Evolutionary conservation across 2,797 vertebrate species (phyloP).

Genomic region (Poeciliopsis infans): DNA sequence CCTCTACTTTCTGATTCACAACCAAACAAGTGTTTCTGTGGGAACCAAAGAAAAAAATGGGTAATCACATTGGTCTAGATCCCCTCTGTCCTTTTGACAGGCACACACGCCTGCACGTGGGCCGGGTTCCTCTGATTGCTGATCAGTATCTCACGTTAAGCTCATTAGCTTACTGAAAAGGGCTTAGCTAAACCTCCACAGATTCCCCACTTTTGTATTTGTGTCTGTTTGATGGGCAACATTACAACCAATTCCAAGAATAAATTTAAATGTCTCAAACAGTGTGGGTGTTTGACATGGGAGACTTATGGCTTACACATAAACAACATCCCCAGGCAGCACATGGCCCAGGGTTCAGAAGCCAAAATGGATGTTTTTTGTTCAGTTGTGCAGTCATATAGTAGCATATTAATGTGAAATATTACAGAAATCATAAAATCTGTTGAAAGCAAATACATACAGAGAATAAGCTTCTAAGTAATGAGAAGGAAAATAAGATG

Average conservation of each 20-base stretch:
- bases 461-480: slow-evolving; percentile 17
- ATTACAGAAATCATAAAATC: slow-evolving; percentile 20
- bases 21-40: slow-evolving; percentile 1
- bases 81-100: slow-evolving; percentile 50
- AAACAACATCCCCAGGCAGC: slow-evolving; percentile 43
- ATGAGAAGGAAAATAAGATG: not conserved
- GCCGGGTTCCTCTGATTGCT: slow-evolving; percentile 65
- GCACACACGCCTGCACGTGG: slow-evolving; percentile 45
- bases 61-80: slow-evolving; percentile 29
- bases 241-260: slow-evolving; percentile 63
- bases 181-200: slow-evolving; percentile 73
- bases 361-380: slow-evolving; percentile 32
- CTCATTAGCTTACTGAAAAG: slow-evolving; percentile 77
- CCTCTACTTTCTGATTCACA: slow-evolving; percentile 5
- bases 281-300: slow-evolving; percentile 38
- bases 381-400: not conserved
- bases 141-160: slow-evolving; percentile 77
- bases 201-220: slow-evolving; percentile 64
- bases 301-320: slow-evolving; percentile 32
- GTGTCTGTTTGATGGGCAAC: slow-evolving; percentile 62
- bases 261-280: slow-evolving; percentile 44
- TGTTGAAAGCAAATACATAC: slow-evolving; percentile 36
- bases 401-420: slow-evolving; percentile 23
- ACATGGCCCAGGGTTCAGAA: slow-evolving; percentile 43
- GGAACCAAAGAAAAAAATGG: not conserved